Evolutionary conservation across 2,113 vertebrate species (phyloP).

Genomic region (Nesogale talazaci): DNA sequence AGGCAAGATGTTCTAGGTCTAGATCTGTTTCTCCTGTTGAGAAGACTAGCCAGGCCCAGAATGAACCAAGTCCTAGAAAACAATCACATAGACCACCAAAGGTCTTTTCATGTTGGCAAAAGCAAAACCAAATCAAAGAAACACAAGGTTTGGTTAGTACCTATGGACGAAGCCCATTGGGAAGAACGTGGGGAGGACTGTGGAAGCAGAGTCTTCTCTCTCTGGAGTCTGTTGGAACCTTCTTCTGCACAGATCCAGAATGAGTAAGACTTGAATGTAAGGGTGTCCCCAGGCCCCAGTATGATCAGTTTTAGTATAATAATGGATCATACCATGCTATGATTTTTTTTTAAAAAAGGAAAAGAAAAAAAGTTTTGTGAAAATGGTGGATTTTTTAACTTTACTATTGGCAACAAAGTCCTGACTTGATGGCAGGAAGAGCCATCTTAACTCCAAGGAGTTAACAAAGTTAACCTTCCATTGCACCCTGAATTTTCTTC

Average conservation of each 20-base stretch:
- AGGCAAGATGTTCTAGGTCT: not conserved
- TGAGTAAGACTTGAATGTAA: not conserved
- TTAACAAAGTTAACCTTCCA: not conserved
- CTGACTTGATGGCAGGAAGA: not conserved
- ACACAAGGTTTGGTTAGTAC: not conserved
- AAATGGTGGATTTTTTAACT: not conserved
- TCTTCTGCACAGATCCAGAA: not conserved
- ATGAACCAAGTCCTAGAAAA: not conserved
- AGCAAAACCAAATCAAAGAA: not conserved
- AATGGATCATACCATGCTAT: not conserved
- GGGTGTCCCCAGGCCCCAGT: not conserved
- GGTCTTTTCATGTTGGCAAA: not conserved
- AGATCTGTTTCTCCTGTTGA: not conserved
- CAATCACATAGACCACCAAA: no score
- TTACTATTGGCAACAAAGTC: not conserved
- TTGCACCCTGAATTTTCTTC: no score
- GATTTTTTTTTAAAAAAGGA: not conserved
- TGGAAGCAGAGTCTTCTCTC: not conserved
- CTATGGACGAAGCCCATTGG: fast-evolving
- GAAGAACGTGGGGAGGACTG: no score
- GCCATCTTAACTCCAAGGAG: not conserved
- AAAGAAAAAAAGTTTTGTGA: not conserved
- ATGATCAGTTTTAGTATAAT: not conserved
- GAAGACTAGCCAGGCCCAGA: not conserved
- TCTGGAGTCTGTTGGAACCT: no score